Percentiles rank a stretch among this genome's conserved stretches.
Conservation (phyloP, 2,113 vertebrate genomes). For the Hyperoodon ampullatus region DNA sequence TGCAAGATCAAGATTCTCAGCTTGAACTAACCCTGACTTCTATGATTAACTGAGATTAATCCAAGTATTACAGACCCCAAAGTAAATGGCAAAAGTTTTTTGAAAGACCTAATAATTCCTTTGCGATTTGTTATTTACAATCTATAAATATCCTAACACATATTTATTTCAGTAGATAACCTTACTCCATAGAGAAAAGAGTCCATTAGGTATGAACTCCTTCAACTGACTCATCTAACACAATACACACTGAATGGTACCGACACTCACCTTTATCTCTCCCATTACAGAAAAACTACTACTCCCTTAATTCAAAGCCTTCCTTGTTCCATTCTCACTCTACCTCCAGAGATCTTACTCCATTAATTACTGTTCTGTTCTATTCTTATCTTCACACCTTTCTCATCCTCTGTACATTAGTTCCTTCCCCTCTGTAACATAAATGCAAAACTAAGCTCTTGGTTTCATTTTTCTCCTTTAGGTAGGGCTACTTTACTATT, state of each 20-base stretch:
- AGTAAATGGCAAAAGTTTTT: background rate
- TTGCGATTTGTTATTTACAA: background rate
- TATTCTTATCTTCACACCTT: background rate
- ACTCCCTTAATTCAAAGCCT: background rate
- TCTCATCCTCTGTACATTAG: background rate
- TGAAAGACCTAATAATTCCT: background rate
- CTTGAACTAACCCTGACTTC: background rate
- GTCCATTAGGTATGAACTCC: too few species aligned
- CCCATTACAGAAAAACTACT: background rate
- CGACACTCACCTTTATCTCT: background rate
- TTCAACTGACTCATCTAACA: background rate
- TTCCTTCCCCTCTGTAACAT: background rate
- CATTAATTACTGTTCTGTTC: background rate
- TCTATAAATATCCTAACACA: background rate
- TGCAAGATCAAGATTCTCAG: background rate
- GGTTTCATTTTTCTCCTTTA: background rate
- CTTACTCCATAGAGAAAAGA: background rate
- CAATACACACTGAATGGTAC: background rate
- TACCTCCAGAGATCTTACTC: background rate
- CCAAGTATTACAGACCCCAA: background rate
- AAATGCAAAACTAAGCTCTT: background rate
- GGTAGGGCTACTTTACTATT: background rate
- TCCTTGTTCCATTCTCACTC: background rate
- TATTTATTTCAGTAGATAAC: background rate
- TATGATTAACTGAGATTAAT: background rate